A percentile compares a stretch with the other conserved stretches of the same genome.
phyloP scores from a whole-genome alignment of 2,888 invertebrate species.

The Scrobipalpa atriplicella region DNA sequence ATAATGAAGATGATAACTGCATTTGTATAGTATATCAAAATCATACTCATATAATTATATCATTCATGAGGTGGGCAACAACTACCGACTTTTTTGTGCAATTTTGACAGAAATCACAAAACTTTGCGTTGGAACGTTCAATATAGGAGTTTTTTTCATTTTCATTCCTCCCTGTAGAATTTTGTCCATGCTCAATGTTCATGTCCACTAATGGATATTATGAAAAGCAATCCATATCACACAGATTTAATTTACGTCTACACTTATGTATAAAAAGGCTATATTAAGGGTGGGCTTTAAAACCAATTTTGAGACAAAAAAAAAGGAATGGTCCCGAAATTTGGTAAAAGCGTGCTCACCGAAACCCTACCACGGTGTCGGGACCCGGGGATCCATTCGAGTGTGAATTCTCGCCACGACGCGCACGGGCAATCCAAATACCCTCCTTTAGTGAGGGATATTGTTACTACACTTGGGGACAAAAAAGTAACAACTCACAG shows the following conservation, averaged over 20 bases:
- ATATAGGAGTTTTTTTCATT: too few species aligned
- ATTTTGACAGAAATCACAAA: too few species aligned
- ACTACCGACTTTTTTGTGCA: too few species aligned
- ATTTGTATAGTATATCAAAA: too few species aligned
- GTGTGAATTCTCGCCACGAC: conserved; percentile 61
- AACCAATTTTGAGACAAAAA: conserved; percentile 26
- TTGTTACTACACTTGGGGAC: conserved; percentile 41
- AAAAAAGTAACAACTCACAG: background rate
- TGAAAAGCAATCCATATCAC: too few species aligned
- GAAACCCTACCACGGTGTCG: conserved; percentile 48
- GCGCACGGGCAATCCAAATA: conserved; percentile 45
- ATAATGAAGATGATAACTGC: too few species aligned
- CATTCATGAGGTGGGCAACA: too few species aligned
- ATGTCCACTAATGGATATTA: too few species aligned
- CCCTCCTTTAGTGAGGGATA: conserved; percentile 34
- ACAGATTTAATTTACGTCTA: background rate
- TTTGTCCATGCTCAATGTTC: too few species aligned
- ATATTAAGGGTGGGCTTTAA: conserved; percentile 21
- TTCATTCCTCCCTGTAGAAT: too few species aligned
- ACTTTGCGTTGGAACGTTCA: too few species aligned
- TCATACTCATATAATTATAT: too few species aligned
- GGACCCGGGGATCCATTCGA: conserved; percentile 38
- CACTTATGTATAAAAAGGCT: background rate
- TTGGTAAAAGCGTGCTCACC: conserved; percentile 46
- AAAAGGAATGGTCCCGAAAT: conserved; percentile 33